Percentiles rank a stretch among this genome's conserved stretches.
phyloP scores from a whole-genome alignment of 2,797 vertebrate species.

The Petrocephalus schoutedeni region DNA sequence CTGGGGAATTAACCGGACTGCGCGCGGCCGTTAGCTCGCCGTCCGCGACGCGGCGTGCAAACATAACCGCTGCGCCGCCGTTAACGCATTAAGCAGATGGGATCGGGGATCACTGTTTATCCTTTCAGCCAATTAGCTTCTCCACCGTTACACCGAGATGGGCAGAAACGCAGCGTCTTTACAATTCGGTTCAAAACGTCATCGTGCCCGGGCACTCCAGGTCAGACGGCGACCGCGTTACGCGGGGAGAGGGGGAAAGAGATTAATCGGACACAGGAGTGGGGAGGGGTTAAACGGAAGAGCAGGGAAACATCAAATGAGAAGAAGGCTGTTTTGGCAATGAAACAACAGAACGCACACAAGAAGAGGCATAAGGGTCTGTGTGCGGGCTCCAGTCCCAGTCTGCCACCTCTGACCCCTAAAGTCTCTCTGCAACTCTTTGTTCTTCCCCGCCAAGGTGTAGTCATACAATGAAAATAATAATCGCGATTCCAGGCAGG shows the following conservation, averaged over 20 bases:
- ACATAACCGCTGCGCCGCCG: background rate
- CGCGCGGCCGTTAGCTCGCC: background rate
- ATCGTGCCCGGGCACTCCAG: background rate
- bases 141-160: background rate
- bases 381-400: background rate
- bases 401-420: background rate
- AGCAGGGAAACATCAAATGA: background rate
- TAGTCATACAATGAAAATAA: background rate
- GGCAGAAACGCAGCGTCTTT: background rate
- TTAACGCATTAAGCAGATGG: slow-evolving; percentile 5
- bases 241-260: background rate
- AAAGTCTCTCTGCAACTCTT: background rate
- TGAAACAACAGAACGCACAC: background rate
- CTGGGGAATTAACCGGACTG: background rate
- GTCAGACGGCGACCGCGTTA: background rate
- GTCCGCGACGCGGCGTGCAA: background rate
- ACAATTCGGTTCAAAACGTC: background rate
- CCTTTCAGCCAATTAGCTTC: background rate
- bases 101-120: background rate
- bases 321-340: background rate
- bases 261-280: background rate
- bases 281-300: background rate
- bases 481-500: background rate
- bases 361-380: background rate
- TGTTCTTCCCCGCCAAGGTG: background rate